Percentiles rank a stretch among this genome's conserved stretches.
phyloP scores from a whole-genome alignment of 2,888 invertebrate species.

The Lepidochrysops patricia region DNA sequence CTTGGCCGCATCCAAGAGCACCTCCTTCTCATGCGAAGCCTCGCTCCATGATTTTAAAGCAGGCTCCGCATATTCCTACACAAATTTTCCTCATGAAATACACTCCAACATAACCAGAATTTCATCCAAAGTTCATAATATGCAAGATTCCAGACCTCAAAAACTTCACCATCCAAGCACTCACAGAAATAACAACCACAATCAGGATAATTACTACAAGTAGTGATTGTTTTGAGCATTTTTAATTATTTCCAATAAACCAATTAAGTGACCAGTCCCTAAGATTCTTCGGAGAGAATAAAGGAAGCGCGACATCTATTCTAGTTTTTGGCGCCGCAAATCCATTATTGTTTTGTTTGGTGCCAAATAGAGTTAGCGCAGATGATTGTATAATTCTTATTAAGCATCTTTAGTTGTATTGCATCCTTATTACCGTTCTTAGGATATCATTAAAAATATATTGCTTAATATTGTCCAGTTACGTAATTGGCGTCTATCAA shows the following conservation, averaged over 20 bases:
- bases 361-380: constrained; percentile 12
- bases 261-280: constrained; percentile 18
- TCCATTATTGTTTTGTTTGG: constrained; percentile 9
- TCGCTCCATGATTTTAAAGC: constrained; percentile 45
- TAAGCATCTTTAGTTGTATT: neutral
- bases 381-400: neutral
- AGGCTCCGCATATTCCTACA: constrained; percentile 51
- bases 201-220: constrained; percentile 17
- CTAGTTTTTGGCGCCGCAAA: constrained; percentile 13
- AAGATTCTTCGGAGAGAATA: constrained; percentile 19
- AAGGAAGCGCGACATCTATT: constrained; percentile 19
- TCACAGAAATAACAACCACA: constrained; percentile 22
- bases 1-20: constrained; percentile 72
- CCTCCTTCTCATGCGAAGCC: constrained; percentile 43
- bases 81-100: constrained; percentile 14
- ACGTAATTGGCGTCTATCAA: too few relatives aligned
- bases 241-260: constrained; percentile 12
- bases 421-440: neutral
- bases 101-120: neutral
- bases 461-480: too few relatives aligned
- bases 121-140: neutral
- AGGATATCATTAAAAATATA: neutral
- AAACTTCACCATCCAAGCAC: constrained; percentile 17
- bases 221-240: constrained; percentile 23
- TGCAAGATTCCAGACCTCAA: constrained; percentile 18